These are phyloP conservation scores for Pionites leucogaster DNA, from an alignment of 2,113 vertebrate species.

Conservation along the genomic window DNA sequence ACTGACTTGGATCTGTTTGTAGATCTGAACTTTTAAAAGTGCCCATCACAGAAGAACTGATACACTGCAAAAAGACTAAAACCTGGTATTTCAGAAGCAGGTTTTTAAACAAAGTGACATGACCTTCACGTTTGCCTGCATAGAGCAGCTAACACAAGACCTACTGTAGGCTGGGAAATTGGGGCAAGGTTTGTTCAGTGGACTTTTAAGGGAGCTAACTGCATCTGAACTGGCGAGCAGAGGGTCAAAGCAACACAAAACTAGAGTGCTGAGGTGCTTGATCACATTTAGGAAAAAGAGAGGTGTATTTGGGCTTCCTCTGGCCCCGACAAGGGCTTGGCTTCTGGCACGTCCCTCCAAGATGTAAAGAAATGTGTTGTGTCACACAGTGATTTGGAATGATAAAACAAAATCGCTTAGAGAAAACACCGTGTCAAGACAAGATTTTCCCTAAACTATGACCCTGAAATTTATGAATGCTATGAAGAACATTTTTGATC, in stretches of 20 bases:
- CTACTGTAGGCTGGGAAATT: accelerated
- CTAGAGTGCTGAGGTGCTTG: neutral
- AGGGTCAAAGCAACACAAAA: too few species aligned
- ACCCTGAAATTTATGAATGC: neutral
- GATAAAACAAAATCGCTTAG: neutral
- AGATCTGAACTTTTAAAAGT: neutral
- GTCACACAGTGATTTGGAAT: neutral
- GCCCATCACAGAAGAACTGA: neutral
- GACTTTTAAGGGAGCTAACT: neutral
- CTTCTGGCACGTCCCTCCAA: neutral
- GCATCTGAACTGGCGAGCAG: neutral
- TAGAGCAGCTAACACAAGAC: neutral
- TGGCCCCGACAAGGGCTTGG: neutral
- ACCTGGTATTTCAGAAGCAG: neutral
- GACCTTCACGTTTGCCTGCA: neutral
- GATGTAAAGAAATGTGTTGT: accelerated
- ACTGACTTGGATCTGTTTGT: neutral
- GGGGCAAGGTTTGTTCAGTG: neutral
- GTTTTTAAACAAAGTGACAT: neutral
- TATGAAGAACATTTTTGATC: neutral
- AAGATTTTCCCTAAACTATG: neutral
- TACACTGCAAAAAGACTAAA: neutral
- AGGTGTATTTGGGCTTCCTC: neutral
- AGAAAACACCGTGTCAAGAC: accelerated
- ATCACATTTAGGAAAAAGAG: neutral